Conservation (phyloP, 2,888 invertebrate species). For the Meteorus cinctellus region DNA sequence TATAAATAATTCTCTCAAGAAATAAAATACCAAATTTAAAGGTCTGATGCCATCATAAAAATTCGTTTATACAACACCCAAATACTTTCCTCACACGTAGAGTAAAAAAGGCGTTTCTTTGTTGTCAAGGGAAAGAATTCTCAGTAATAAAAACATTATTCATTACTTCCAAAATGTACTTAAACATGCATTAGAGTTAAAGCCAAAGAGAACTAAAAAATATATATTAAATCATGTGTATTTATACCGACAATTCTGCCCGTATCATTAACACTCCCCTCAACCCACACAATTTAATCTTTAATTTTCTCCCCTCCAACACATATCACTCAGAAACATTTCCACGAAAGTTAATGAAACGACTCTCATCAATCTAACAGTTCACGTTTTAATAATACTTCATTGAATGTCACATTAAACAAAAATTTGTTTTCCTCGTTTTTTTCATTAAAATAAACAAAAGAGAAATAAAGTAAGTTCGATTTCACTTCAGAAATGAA, state of each 20-base stretch:
- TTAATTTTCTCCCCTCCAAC: background rate
- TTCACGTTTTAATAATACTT: too few relatives aligned
- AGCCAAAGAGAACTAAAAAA: conserved; percentile 14
- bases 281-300: background rate
- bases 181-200: background rate
- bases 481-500: background rate
- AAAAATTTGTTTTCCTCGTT: background rate
- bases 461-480: background rate
- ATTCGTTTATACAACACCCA: too few relatives aligned
- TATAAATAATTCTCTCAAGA: too few relatives aligned
- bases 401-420: background rate
- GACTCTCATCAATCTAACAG: too few relatives aligned
- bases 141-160: background rate
- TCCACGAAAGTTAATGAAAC: background rate
- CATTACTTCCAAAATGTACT: background rate
- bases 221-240: background rate
- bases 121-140: too few relatives aligned
- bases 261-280: background rate
- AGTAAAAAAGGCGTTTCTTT: too few relatives aligned
- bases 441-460: background rate
- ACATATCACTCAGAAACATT: background rate
- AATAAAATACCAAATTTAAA: too few relatives aligned
- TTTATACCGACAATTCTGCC: background rate
- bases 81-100: too few relatives aligned
- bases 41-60: too few relatives aligned